These are phyloP conservation scores for Cabera pusaria DNA, from an alignment of 2,888 invertebrate species.

Conservation along the genomic window DNA sequence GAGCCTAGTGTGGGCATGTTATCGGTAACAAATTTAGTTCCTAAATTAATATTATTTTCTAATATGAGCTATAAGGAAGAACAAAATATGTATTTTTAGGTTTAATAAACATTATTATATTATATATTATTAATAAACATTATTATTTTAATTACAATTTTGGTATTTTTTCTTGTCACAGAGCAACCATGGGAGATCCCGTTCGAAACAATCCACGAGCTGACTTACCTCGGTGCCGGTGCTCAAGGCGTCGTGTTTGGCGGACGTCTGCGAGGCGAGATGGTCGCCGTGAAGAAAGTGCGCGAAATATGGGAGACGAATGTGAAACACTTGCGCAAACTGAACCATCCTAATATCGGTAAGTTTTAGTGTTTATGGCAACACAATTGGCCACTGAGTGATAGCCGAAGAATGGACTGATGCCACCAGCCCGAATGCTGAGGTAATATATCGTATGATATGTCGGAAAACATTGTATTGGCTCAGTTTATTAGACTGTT, in stretches of 20 bases:
- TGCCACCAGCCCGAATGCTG: neutral
- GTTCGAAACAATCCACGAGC: conserved; percentile 93
- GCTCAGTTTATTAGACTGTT: too few relatives aligned
- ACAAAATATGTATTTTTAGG: too few relatives aligned
- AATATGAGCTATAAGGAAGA: too few relatives aligned
- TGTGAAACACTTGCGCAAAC: conserved; percentile 94
- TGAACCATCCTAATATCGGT: conserved; percentile 96
- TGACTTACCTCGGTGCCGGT: conserved; percentile 96
- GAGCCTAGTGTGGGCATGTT: too few relatives aligned
- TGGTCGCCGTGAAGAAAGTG: conserved; percentile 98
- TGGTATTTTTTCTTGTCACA: too few relatives aligned
- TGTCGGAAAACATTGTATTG: too few relatives aligned
- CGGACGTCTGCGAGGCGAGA: conserved; percentile 91
- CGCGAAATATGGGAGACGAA: conserved; percentile 96
- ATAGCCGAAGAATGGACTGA: neutral
- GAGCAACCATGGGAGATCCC: conserved; percentile 97
- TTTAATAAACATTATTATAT: too few relatives aligned
- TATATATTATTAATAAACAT: too few relatives aligned
- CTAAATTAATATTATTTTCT: too few relatives aligned
- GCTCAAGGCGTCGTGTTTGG: conserved; percentile 98
- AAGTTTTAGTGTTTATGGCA: conserved; percentile 32
- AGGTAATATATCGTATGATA: too few relatives aligned
- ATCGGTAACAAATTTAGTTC: too few relatives aligned
- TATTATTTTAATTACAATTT: too few relatives aligned
- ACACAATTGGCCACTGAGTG: neutral